These are phyloP conservation scores for Apamea monoglypha DNA, from an alignment of 2,888 invertebrate species.

Conservation along the genomic window DNA sequence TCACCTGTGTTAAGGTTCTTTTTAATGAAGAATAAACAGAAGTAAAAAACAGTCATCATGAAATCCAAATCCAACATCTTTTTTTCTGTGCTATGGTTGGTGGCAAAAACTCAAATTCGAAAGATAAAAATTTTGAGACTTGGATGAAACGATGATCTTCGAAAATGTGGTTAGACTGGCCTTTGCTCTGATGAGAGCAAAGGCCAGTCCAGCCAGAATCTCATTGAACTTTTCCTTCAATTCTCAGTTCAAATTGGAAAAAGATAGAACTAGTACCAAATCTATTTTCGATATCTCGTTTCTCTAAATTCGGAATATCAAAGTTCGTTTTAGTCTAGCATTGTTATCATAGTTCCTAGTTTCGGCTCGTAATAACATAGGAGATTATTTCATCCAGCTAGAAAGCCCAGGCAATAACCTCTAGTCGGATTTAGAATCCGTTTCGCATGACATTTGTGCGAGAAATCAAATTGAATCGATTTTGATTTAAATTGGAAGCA, in stretches of 20 bases:
- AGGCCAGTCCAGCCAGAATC: too few species aligned
- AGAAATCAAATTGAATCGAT: constrained; percentile 34
- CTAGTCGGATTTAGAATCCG: constrained; percentile 13
- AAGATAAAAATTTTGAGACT: too few species aligned
- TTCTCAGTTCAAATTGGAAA: constrained; percentile 1
- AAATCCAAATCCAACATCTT: background rate
- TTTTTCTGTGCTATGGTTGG: background rate
- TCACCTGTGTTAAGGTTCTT: constrained; percentile 30
- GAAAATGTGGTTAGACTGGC: background rate
- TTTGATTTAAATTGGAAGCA: constrained; percentile 31
- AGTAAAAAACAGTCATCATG: background rate
- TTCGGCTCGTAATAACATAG: constrained; percentile 13
- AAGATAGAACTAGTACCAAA: constrained; percentile 16
- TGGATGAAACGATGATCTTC: background rate
- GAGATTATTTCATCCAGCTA: constrained; percentile 25
- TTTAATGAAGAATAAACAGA: constrained; percentile 19
- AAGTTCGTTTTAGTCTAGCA: constrained; percentile 27
- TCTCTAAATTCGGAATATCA: constrained; percentile 24
- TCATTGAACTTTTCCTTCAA: background rate
- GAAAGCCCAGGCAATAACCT: constrained; percentile 26
- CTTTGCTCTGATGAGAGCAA: background rate
- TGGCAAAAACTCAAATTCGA: background rate
- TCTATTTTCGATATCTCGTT: constrained; percentile 26
- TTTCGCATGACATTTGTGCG: constrained; percentile 37
- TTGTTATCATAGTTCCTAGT: constrained; percentile 16